phyloP scores from a whole-genome alignment of 2,888 invertebrate species.

The Erynnis tages region DNA sequence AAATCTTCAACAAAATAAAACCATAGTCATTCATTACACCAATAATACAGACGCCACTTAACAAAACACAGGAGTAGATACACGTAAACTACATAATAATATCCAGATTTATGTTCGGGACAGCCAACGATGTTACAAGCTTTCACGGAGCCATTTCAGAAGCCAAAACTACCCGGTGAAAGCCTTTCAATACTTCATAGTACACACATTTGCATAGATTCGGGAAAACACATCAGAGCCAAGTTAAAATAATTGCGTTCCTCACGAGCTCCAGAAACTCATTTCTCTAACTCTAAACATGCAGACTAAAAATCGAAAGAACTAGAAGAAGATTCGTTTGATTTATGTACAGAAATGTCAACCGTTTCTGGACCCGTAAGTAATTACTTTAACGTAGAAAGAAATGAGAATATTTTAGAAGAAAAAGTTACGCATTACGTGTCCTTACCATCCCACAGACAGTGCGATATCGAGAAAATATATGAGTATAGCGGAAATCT shows the following conservation, averaged over 20 bases:
- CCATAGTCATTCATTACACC: slow-evolving; percentile 14
- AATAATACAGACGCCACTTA: slow-evolving; percentile 20
- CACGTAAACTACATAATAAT: too few species aligned
- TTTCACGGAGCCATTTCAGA: slow-evolving; percentile 22
- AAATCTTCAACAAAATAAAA: slow-evolving; percentile 1
- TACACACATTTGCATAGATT: slow-evolving; percentile 23
- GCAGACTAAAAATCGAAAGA: slow-evolving; percentile 22
- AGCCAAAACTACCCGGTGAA: slow-evolving; percentile 25
- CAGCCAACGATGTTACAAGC: slow-evolving; percentile 21
- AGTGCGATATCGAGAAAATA: slow-evolving; percentile 67
- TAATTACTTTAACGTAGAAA: slow-evolving; percentile 44
- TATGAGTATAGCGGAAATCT: slow-evolving; percentile 62
- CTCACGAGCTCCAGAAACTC: slow-evolving; percentile 59
- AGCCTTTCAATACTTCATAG: slow-evolving; percentile 16
- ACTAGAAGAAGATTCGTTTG: neutral
- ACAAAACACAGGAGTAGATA: slow-evolving; percentile 17
- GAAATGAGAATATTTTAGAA: slow-evolving; percentile 45
- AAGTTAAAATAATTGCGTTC: slow-evolving; percentile 58
- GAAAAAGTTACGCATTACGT: slow-evolving; percentile 62
- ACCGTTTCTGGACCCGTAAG: slow-evolving; percentile 60
- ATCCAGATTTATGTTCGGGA: slow-evolving; percentile 6
- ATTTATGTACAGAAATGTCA: slow-evolving; percentile 19
- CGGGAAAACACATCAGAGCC: slow-evolving; percentile 31
- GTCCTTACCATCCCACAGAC: slow-evolving; percentile 72
- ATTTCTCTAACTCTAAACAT: slow-evolving; percentile 33